phyloP scores from a whole-genome alignment of 2,888 invertebrate species.

The Stramonita haemastoma region DNA sequence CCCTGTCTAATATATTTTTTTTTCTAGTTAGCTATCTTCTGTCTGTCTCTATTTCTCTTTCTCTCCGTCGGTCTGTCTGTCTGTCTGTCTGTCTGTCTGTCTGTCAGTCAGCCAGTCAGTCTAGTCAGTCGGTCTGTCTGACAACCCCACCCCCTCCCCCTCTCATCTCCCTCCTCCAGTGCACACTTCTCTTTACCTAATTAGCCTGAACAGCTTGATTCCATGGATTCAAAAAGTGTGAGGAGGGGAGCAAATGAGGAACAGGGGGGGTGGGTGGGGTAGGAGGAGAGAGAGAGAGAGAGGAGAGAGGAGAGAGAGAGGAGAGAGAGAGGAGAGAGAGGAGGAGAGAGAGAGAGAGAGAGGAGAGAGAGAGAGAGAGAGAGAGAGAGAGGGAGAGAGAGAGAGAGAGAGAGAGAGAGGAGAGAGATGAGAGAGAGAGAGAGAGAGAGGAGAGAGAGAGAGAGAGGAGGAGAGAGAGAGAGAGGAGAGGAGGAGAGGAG shows the following conservation, averaged over 20 bases:
- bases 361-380: neutral
- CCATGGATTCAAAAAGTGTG: neutral
- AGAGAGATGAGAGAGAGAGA: neutral
- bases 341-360: neutral
- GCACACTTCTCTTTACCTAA: neutral
- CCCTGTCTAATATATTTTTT: no score
- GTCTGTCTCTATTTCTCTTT: neutral
- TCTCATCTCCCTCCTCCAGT: neutral
- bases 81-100: neutral
- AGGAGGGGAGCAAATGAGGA: neutral
- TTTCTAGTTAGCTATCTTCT: no score
- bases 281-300: neutral
- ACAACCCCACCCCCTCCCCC: neutral
- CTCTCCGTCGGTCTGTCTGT: neutral
- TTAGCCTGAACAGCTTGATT: constrained; percentile 11
- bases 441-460: neutral
- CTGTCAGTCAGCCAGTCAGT: no score
- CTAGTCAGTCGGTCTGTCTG: neutral
- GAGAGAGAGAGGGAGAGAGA: neutral
- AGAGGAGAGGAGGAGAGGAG: neutral
- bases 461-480: neutral
- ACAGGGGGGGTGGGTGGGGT: no score
- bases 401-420: no score
- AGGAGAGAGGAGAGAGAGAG: no score
- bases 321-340: no score